These are phyloP conservation scores for Camponotus vicinus DNA, from an alignment of 1,140 invertebrate genomes.

Conservation along the genomic window DNA sequence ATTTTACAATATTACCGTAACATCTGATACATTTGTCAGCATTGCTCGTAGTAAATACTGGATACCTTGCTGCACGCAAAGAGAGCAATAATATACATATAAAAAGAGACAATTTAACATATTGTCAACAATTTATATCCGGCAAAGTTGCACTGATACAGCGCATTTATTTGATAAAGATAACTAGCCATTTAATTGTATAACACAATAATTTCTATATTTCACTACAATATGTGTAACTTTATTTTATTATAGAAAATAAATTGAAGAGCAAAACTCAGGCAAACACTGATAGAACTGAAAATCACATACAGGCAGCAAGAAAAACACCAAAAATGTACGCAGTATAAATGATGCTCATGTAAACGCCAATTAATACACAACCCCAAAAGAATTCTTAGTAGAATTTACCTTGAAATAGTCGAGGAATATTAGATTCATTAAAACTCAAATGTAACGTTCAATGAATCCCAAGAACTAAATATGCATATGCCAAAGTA, in stretches of 20 bases:
- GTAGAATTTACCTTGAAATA: conserved; percentile 19
- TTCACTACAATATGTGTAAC: conserved; percentile 33
- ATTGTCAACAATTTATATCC: conserved; percentile 20
- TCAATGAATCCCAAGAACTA: conserved; percentile 51
- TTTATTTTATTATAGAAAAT: conserved; percentile 53
- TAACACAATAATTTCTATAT: conserved; percentile 36
- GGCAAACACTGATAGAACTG: conserved; percentile 55
- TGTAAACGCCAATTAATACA: conserved; percentile 50
- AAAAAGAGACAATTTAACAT: conserved; percentile 22
- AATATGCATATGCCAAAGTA: conserved; percentile 44
- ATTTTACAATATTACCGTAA: conserved; percentile 61
- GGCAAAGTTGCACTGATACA: conserved; percentile 2
- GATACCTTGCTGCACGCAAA: conserved; percentile 74
- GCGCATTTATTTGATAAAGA: conserved; percentile 5
- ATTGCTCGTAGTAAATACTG: conserved; percentile 67
- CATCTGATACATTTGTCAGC: conserved; percentile 80
- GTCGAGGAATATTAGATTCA: conserved; percentile 46
- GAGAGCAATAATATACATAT: conserved; percentile 10
- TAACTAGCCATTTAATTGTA: conserved; percentile 34
- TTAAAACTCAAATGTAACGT: conserved; percentile 51
- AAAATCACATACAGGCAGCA: conserved; percentile 79
- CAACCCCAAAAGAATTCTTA: conserved; percentile 41
- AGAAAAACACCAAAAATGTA: conserved; percentile 85
- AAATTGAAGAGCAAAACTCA: conserved; percentile 62
- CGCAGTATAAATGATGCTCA: conserved; percentile 66